Conservation (phyloP, 2,888 invertebrate species). For the Xestia rhomboidea region DNA sequence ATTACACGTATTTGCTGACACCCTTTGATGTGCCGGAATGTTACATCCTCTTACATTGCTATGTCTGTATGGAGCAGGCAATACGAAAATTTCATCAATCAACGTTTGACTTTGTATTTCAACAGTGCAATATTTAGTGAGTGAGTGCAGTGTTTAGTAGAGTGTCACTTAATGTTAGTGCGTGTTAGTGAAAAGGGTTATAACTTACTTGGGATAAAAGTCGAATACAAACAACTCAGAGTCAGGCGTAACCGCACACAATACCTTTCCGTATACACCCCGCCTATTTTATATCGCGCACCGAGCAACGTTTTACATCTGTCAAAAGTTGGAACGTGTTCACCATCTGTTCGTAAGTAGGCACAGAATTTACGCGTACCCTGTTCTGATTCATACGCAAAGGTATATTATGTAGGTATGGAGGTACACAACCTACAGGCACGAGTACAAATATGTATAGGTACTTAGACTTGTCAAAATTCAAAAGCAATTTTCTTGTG, state of each 20-base stretch:
- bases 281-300: constrained; percentile 74
- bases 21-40: constrained; percentile 32
- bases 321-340: constrained; percentile 80
- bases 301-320: constrained; percentile 77
- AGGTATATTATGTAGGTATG: constrained; percentile 39
- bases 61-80: background rate
- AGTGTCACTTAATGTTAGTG: background rate
- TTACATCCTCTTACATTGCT: background rate
- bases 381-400: constrained; percentile 59
- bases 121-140: background rate
- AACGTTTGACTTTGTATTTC: background rate
- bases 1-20: constrained; percentile 29
- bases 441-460: background rate
- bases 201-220: background rate
- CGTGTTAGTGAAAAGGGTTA: background rate
- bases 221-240: background rate
- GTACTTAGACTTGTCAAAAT: background rate
- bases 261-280: constrained; percentile 59
- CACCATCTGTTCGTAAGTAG: constrained; percentile 75
- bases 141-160: too few relatives aligned
- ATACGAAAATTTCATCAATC: background rate
- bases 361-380: constrained; percentile 62
- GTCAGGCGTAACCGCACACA: constrained; percentile 7
- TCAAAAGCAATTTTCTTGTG: background rate
- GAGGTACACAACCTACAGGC: background rate